These are phyloP conservation scores for Drosophila gunungcola DNA, from an alignment of 1,140 invertebrate species.

Conservation along the genomic window DNA sequence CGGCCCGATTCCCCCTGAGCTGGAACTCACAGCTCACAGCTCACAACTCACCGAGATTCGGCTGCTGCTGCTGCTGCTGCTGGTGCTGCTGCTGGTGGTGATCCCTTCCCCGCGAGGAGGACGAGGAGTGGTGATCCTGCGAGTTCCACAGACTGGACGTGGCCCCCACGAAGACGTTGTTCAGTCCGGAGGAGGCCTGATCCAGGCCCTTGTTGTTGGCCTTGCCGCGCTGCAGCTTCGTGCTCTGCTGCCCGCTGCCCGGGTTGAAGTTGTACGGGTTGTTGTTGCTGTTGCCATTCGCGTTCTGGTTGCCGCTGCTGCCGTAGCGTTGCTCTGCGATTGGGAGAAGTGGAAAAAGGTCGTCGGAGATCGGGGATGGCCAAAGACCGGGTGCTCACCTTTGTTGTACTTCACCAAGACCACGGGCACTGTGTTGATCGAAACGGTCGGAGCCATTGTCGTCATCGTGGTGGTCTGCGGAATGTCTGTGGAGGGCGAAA, in stretches of 20 bases:
- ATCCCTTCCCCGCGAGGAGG: conserved; percentile 61
- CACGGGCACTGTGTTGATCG: conserved; percentile 78
- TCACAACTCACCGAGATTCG: conserved; percentile 65
- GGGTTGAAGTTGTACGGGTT: conserved; percentile 49
- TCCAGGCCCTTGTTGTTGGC: conserved; percentile 50
- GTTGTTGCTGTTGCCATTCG: conserved; percentile 13
- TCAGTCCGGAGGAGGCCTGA: conserved; percentile 58
- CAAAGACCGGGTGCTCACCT: conserved; percentile 39
- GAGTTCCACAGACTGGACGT: conserved; percentile 81
- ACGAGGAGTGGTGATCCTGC: conserved; percentile 64
- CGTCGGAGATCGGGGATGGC: no score
- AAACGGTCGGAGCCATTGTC: conserved; percentile 75
- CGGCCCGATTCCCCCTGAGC: conserved; percentile 15
- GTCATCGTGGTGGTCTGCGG: conserved; percentile 83
- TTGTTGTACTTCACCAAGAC: conserved; percentile 73
- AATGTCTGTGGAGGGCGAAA: conserved; percentile 50
- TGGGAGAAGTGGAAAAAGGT: neutral
- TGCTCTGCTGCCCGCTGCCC: conserved; percentile 54
- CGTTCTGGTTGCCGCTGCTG: conserved; percentile 68
- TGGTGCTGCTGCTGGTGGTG: conserved; percentile 68
- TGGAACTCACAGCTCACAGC: neutral
- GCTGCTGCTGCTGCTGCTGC: conserved; percentile 49
- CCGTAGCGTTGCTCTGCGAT: conserved; percentile 75
- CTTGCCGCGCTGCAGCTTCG: conserved; percentile 71
- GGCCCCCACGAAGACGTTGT: conserved; percentile 75